Evolutionary conservation across 2,797 vertebrate species (phyloP).

Genomic region (Centroberyx gerrardi): DNA sequence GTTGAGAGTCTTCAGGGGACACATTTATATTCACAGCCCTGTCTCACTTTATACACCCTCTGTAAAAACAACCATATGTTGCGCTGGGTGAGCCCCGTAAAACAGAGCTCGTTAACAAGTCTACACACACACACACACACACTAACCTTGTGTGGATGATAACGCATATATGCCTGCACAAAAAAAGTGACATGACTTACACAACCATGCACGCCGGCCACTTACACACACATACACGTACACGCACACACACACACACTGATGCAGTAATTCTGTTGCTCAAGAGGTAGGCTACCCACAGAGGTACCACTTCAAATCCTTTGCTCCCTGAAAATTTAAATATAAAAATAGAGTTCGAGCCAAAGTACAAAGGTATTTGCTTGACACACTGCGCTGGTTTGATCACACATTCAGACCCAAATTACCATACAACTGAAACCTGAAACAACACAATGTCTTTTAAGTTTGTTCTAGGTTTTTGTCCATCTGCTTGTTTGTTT

Average conservation of each 20-base stretch:
- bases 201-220: neutral
- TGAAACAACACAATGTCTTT: no score
- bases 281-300: no score
- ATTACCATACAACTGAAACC: no score
- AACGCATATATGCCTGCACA: constrained; percentile 13
- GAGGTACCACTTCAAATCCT: no score
- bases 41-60: constrained; percentile 77
- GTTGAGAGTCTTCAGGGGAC: constrained; percentile 58
- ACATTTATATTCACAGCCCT: constrained; percentile 80
- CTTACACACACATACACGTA: neutral
- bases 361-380: no score
- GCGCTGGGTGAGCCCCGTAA: constrained; percentile 76
- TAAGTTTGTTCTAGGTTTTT: no score
- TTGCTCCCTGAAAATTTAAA: no score
- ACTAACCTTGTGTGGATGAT: constrained; percentile 11
- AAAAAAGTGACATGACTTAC: neutral
- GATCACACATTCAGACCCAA: no score
- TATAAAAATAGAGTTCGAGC: no score
- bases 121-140: constrained; percentile 20
- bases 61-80: constrained; percentile 85
- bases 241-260: neutral
- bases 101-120: constrained; percentile 77
- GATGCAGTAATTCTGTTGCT: neutral
- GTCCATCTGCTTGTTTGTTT: no score
- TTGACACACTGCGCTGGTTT: no score